Evolutionary conservation across 2,797 vertebrate species (phyloP).

Genomic region (Crypturellus tataupa): DNA sequence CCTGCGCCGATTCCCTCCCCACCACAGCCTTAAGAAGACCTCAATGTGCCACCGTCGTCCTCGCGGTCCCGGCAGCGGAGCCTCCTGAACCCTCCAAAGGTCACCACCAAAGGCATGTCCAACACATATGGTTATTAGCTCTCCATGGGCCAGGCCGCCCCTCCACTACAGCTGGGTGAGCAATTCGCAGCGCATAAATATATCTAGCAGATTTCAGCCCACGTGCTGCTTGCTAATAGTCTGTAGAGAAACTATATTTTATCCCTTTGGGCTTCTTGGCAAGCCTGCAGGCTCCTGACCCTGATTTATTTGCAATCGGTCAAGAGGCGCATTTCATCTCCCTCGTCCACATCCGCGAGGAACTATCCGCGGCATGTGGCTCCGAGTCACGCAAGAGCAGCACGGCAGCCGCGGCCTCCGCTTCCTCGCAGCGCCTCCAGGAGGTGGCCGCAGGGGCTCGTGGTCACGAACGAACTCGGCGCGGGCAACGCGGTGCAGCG

Average conservation of each 20-base stretch:
- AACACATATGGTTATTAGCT: slow-evolving; percentile 69
- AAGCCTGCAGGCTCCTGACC: slow-evolving; percentile 64
- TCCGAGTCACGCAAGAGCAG: not conserved
- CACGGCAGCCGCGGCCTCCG: not conserved
- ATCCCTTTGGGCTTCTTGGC: slow-evolving; percentile 77
- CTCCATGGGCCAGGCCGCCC: slow-evolving; percentile 42
- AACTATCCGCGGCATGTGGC: slow-evolving; percentile 26
- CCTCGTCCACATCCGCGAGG: slow-evolving; percentile 10
- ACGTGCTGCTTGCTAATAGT: slow-evolving; percentile 72
- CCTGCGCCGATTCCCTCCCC: not conserved
- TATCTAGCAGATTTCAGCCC: slow-evolving; percentile 72
- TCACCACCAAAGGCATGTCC: slow-evolving; percentile 55
- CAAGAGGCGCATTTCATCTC: slow-evolving; percentile 68
- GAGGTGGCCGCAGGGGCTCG: not conserved
- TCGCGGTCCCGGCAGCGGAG: not conserved
- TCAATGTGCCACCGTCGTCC: not conserved
- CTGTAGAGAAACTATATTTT: slow-evolving; percentile 68
- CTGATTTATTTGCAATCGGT: slow-evolving; percentile 70
- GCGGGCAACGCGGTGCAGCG: slow-evolving; percentile 17
- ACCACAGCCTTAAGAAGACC: slow-evolving; percentile 6
- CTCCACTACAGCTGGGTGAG: slow-evolving; percentile 66
- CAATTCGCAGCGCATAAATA: slow-evolving; percentile 76
- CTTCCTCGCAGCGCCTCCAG: not conserved
- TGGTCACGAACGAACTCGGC: slow-evolving; percentile 28
- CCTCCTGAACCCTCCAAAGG: slow-evolving; percentile 50